Conservation (phyloP, 1,140 invertebrate genomes). For the Tigriopus japonicus region DNA sequence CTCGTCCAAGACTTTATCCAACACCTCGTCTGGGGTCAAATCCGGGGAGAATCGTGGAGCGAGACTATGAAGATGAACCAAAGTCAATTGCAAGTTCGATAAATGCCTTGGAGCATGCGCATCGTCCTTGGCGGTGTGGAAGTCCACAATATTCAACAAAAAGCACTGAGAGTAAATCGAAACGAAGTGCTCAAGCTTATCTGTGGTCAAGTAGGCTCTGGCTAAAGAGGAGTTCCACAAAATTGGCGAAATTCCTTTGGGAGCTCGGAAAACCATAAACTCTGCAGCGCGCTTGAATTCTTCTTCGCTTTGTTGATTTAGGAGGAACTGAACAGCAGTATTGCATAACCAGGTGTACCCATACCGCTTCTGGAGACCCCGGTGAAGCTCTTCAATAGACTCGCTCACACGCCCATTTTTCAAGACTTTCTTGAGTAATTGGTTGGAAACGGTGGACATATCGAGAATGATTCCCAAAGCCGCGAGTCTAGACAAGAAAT, state of each 20-base stretch:
- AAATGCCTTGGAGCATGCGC: neutral
- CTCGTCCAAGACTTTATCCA: conserved; percentile 30
- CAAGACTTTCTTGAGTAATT: too few species aligned
- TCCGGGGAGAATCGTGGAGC: neutral
- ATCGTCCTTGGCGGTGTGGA: neutral
- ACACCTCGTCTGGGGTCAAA: neutral
- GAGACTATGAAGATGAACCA: neutral
- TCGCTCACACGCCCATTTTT: too few species aligned
- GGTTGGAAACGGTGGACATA: too few species aligned
- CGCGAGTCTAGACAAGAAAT: too few species aligned
- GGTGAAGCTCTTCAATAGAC: too few species aligned
- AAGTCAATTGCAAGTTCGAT: neutral
- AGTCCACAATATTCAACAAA: neutral
- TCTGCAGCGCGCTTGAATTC: neutral
- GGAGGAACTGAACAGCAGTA: neutral
- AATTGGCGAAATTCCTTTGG: neutral
- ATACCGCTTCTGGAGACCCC: too few species aligned
- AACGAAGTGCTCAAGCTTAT: neutral
- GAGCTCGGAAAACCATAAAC: neutral
- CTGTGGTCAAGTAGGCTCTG: neutral
- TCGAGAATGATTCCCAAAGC: too few species aligned
- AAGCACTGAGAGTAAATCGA: neutral
- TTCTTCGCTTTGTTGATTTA: neutral
- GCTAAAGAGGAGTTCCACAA: conserved; percentile 1
- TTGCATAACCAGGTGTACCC: neutral